These are phyloP conservation scores for Chirona hameri DNA, from an alignment of 2,888 invertebrate genomes.

Conservation along the genomic window DNA sequence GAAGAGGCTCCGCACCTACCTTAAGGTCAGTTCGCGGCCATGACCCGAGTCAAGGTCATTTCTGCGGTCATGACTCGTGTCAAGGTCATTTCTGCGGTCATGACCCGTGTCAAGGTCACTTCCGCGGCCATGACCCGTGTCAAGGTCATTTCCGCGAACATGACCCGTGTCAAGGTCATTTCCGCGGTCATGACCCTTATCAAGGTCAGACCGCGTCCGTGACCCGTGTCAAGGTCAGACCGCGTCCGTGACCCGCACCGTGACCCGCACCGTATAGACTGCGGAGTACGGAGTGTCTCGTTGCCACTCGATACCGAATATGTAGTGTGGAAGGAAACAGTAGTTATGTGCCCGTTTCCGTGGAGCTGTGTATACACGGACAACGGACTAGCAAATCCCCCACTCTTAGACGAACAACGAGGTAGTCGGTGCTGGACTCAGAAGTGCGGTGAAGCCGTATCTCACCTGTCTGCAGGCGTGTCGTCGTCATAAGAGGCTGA, in stretches of 20 bases:
- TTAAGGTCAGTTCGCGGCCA: constrained; percentile 58
- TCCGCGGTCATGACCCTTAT: not conserved
- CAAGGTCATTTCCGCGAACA: constrained; percentile 53
- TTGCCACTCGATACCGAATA: not conserved
- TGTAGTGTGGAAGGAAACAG: not conserved
- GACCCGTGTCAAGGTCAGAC: too few species aligned
- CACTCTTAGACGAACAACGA: not conserved
- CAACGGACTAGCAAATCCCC: too few species aligned
- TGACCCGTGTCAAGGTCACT: not conserved
- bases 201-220: constrained; percentile 46
- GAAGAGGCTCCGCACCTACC: constrained; percentile 88
- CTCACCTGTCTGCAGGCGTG: constrained; percentile 58
- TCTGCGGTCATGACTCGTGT: not conserved
- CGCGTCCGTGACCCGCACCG: too few species aligned
- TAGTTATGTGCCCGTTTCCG: not conserved
- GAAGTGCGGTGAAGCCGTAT: too few species aligned
- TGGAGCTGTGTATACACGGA: too few species aligned
- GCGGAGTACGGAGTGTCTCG: too few species aligned
- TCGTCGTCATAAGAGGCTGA: constrained; percentile 84
- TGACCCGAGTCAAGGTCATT: not conserved
- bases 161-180: not conserved
- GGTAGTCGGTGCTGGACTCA: too few species aligned
- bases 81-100: constrained; percentile 54
- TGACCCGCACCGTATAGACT: too few species aligned
- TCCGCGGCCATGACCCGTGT: not conserved